phyloP scores from a whole-genome alignment of 1,140 invertebrate genomes.

The Cotesia glomerata region DNA sequence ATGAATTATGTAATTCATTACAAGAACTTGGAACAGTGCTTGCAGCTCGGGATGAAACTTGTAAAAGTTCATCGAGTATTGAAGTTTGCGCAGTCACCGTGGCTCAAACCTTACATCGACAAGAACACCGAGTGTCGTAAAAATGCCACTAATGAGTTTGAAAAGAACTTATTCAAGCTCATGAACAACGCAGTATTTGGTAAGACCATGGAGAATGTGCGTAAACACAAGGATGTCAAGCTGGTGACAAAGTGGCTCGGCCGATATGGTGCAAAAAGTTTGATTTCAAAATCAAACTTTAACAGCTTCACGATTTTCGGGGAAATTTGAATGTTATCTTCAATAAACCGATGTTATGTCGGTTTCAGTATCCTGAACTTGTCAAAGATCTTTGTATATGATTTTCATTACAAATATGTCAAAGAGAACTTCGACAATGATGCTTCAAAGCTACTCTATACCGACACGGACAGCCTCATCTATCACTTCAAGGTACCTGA shows the following conservation, averaged over 20 bases:
- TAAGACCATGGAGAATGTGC: not conserved
- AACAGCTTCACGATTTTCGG: no score
- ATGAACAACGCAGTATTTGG: slow-evolving; percentile 15
- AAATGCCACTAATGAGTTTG: slow-evolving; percentile 43
- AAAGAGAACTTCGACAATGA: not conserved
- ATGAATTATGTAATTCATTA: not conserved
- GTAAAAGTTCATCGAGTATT: no score
- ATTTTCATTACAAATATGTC: slow-evolving; percentile 8
- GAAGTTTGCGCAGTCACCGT: no score
- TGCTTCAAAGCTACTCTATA: not conserved
- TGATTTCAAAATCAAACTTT: not conserved
- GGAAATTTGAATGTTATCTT: no score
- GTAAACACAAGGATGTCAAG: not conserved
- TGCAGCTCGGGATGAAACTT: no score
- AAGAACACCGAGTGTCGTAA: not conserved
- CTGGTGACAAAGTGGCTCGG: not conserved
- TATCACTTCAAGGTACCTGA: not conserved
- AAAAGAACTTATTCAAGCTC: not conserved
- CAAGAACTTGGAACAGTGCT: not conserved
- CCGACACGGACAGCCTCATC: slow-evolving; percentile 6
- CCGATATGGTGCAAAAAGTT: not conserved
- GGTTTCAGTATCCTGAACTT: not conserved
- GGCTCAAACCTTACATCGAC: not conserved
- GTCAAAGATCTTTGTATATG: not conserved
- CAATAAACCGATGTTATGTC: slow-evolving; percentile 3